Conservation (phyloP, 2,113 vertebrate genomes). For the Poecile atricapillus region DNA sequence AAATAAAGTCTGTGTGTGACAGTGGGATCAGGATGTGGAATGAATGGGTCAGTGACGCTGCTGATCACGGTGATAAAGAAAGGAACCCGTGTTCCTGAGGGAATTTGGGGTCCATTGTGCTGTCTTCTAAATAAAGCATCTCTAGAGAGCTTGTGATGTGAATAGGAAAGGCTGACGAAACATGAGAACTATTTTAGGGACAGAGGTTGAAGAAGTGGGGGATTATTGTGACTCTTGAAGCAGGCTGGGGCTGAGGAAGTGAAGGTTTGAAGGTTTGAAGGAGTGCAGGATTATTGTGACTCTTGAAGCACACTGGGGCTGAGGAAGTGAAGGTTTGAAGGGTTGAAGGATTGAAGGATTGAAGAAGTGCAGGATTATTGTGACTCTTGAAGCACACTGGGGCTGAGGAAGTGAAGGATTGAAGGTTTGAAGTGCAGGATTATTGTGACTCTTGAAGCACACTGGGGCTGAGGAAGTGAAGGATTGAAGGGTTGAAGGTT, state of each 20-base stretch:
- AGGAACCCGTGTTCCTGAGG: not conserved
- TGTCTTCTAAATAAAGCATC: not conserved
- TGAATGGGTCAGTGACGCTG: not conserved
- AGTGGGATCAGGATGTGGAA: not conserved
- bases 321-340: too few species aligned
- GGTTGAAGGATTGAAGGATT: too few species aligned
- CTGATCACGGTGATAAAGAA: not conserved
- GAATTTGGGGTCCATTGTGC: not conserved
- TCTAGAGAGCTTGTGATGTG: not conserved
- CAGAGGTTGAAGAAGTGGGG: not conserved
- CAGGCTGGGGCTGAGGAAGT: accelerated
- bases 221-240: not conserved
- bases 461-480: too few species aligned
- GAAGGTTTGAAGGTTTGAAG: too few species aligned
- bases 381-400: too few species aligned
- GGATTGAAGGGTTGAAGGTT: too few species aligned
- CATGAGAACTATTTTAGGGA: not conserved
- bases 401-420: too few species aligned
- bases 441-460: too few species aligned
- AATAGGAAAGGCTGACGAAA: not conserved
- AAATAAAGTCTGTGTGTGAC: not conserved
- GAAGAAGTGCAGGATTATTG: too few species aligned
- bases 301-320: too few species aligned
- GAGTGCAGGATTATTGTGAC: too few species aligned
- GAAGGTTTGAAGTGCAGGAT: too few species aligned